Percentiles rank a stretch among this genome's conserved stretches.
These are phyloP conservation scores for Heloderma charlesbogerti DNA, from an alignment of 2,113 vertebrate species.

Conservation along the genomic window DNA sequence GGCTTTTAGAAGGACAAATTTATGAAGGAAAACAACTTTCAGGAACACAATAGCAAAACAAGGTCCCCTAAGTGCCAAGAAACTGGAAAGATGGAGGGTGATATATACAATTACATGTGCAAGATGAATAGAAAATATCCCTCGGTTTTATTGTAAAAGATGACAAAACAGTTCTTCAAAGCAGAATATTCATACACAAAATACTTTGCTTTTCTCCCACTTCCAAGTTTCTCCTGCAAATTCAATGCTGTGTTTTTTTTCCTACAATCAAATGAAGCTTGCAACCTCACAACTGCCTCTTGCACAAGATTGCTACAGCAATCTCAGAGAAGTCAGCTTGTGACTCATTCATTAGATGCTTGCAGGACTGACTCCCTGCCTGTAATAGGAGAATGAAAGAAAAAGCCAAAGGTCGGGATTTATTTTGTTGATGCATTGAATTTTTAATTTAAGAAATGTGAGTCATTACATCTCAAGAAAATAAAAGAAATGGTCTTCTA, in stretches of 20 bases:
- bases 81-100: background rate
- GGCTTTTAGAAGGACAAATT: background rate
- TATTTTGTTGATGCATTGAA: background rate
- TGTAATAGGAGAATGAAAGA: background rate
- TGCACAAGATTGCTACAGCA: background rate
- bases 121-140: background rate
- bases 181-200: background rate
- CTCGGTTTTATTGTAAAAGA: background rate
- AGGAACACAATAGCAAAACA: background rate
- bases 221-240: background rate
- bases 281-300: background rate
- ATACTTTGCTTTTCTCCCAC: background rate
- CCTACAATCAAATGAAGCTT: background rate
- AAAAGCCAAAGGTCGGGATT: background rate
- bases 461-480: background rate
- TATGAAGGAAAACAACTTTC: background rate
- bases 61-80: background rate
- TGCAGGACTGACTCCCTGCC: background rate
- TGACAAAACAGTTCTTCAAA: background rate
- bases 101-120: background rate
- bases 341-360: background rate
- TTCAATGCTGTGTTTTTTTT: background rate
- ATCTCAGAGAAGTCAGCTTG: background rate
- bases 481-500: background rate
- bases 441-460: conserved; percentile 26